Base-by-base conservation (phyloP, 2,888 invertebrate genomes). In the Prosapia bicincta region DNA sequence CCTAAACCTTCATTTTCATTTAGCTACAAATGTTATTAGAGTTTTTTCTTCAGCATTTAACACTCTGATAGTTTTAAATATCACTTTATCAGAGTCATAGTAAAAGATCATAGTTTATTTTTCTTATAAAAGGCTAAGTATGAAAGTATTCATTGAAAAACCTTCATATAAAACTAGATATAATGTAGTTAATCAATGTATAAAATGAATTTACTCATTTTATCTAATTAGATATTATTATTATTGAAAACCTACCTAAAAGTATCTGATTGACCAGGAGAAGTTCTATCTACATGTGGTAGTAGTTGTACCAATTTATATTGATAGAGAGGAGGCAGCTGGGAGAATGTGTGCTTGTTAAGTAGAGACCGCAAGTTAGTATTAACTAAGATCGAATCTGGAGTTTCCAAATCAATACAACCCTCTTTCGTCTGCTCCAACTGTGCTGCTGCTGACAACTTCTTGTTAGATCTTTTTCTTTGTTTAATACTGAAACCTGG, bases 331-430 rank as follows among this genome's bases (percentile, higher is more conserved):
- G 93, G 90, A 79, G 97, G 96, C 82, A 97, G 89, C 81, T 91
- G 87, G 79, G 93, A 91, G 87, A 98, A 98, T 69, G 98, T 97
- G 84, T 96, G 94, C 84, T 96, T 95, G 85, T 97, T 95, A 77
- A 98, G 88, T 80, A 98, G 87, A 79, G 93, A 92, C 83, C 97
- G 89, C 80, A 98, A 89, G 86, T 97, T 97, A 69, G 96, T 96
- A 67, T 84, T 95, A 73, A 95, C 94, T 84, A 98, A 89, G 83
- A 98, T 96, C 72, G 98, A 98, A 84, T 97, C 97, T 24, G 98
- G 97, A 66, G 97, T 97, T 86, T 97, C 97, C 82, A 98, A 88
- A 86, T 98, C 98, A 80, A 98, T 94, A 84, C 94, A 94, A 72
- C 97, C 97, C 86, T 97, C 96, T 86, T 93, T 93, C 66, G 95